phyloP scores from a whole-genome alignment of 2,113 vertebrate species.

The Ascaphus truei region DNA sequence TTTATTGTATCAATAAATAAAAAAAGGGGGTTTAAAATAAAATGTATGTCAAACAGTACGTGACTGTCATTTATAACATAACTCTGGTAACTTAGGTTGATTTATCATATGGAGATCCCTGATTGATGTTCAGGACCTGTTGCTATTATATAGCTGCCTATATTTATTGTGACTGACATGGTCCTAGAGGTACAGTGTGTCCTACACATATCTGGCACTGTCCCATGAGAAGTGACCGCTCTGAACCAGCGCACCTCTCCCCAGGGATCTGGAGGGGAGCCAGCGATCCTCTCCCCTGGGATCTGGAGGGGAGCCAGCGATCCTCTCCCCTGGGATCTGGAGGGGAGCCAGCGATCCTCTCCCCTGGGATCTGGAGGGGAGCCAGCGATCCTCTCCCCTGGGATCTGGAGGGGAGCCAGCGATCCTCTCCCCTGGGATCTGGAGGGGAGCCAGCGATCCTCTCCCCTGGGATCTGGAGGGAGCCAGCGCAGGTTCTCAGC shows the following conservation, averaged over 20 bases:
- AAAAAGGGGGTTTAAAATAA: too few relatives aligned
- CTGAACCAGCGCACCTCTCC: not conserved
- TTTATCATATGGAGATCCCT: too few relatives aligned
- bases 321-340: not conserved
- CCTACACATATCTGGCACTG: not conserved
- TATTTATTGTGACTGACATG: too few relatives aligned
- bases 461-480: not conserved
- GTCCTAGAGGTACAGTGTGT: not conserved
- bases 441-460: not conserved
- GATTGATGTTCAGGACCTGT: too few relatives aligned
- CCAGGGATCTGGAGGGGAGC: not conserved
- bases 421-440: not conserved
- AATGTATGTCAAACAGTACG: too few relatives aligned
- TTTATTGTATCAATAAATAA: too few relatives aligned
- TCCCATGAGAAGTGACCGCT: not conserved
- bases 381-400: not conserved
- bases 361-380: not conserved
- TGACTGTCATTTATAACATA: too few relatives aligned
- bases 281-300: not conserved
- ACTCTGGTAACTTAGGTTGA: too few relatives aligned
- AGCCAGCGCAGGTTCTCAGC: not conserved
- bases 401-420: not conserved
- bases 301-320: not conserved
- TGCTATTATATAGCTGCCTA: too few relatives aligned
- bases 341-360: not conserved